Evolutionary conservation across 2,888 invertebrate genomes (phyloP), one percentile per base, ranked within the genome.

Genomic region (Hemistola chrysoprasaria): DNA sequence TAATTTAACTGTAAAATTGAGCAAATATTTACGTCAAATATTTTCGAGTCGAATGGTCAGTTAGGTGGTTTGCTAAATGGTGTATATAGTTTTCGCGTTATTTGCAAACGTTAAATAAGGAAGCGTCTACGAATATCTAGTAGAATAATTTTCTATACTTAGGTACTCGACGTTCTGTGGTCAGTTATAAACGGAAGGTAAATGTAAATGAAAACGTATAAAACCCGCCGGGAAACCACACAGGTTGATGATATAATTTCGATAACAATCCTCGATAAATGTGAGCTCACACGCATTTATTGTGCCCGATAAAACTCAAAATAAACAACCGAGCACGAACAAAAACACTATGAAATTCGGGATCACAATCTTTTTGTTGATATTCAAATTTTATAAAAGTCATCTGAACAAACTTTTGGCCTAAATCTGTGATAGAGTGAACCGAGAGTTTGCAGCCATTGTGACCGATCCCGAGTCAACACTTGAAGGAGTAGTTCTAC

Each of bases 361-460:
- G 52, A 59, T 62, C 53, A 62, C 55, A 56, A 37, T 40, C 42
- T 46, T 48, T 50, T 57, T 57, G 44, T 57, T 38, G 55, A 53
- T 53, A 60, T 63, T 61, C 53, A 58, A 56, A 62, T 50, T 43
- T 71, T 70, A 59, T 56, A 56, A 60, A 47, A 74, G 84, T 87
- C 85, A 87, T 78, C 76, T 80, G 56, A 55, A 67, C 71, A 82
- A 81, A 82, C 78, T 64, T 60, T 63, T 54, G 68, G 66, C 67
- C 80, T 78, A 85, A 85, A 86, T 86, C 80, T 68, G 60, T 62
- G 64, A 66, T 65, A 67, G 65, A 72, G 62, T 56, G 62, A 47
- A 55, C 52, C 46, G 65, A 65, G 84, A 80, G 85, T 86, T 88
- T 88, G 76, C 63, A 42, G 50, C 72, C 69, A 81, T 87, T 87